Evolutionary conservation across 2,888 invertebrate species (phyloP).

Genomic region (Eupithecia inturbata): DNA sequence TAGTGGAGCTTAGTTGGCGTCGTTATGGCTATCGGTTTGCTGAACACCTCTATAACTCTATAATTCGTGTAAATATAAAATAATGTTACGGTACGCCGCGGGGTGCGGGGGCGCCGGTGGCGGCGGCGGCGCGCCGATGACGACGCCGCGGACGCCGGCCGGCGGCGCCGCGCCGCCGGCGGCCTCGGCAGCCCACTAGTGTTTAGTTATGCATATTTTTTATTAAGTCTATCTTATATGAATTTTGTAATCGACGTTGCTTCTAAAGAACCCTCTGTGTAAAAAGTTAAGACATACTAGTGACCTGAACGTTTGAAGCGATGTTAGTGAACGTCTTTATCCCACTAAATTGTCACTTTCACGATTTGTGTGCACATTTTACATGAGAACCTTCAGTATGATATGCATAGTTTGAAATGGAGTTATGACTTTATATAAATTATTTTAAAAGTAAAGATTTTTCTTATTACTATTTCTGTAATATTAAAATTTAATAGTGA

Average conservation of each 20-base stretch:
- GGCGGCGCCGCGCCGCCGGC: slow-evolving; percentile 44
- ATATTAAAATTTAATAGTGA: slow-evolving; percentile 83
- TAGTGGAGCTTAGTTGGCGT: slow-evolving; percentile 82
- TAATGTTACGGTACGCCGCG: slow-evolving; percentile 72
- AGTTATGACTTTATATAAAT: slow-evolving; percentile 81
- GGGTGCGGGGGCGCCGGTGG: slow-evolving; percentile 50
- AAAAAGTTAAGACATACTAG: slow-evolving; percentile 83
- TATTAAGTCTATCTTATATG: slow-evolving; percentile 82
- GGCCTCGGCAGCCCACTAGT: slow-evolving; percentile 63
- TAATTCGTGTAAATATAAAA: slow-evolving; percentile 83
- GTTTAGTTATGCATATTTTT: slow-evolving; percentile 83
- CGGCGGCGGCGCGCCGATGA: slow-evolving; percentile 47
- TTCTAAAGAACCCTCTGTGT: slow-evolving; percentile 82
- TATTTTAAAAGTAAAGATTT: slow-evolving; percentile 77
- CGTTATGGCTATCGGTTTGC: slow-evolving; percentile 81
- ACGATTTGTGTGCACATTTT: slow-evolving; percentile 80
- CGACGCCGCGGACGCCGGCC: slow-evolving; percentile 46
- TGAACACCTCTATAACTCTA: slow-evolving; percentile 80
- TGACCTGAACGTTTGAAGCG: slow-evolving; percentile 83
- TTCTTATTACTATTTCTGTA: slow-evolving; percentile 82
- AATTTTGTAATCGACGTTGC: slow-evolving; percentile 84
- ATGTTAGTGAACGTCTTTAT: slow-evolving; percentile 76
- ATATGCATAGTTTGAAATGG: slow-evolving; percentile 74
- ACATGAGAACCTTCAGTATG: slow-evolving; percentile 73
- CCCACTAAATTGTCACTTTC: slow-evolving; percentile 82